phyloP scores from a whole-genome alignment of 2,888 invertebrate genomes.

The Toxonevra muliebris region DNA sequence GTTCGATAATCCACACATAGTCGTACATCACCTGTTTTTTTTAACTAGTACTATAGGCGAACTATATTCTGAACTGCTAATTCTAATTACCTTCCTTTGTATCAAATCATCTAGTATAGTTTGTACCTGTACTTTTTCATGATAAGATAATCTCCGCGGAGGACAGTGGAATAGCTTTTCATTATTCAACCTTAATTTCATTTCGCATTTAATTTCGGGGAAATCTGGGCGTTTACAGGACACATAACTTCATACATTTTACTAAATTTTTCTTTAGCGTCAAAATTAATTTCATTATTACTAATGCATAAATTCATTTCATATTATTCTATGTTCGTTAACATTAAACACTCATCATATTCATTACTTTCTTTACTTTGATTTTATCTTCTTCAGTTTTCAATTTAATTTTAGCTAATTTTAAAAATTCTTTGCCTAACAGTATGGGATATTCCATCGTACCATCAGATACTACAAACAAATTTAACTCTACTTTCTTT shows the following conservation, averaged over 20 bases:
- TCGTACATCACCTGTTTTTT: constrained; percentile 27
- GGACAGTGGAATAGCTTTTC: constrained; percentile 31
- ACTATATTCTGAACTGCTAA: constrained; percentile 12
- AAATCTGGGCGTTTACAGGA: constrained; percentile 22
- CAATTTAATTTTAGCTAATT: neutral
- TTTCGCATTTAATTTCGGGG: constrained; percentile 30
- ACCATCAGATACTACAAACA: neutral
- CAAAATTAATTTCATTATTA: neutral
- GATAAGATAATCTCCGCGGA: constrained; percentile 29
- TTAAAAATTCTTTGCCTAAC: neutral
- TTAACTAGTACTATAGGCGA: constrained; percentile 28
- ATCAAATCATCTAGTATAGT: constrained; percentile 10
- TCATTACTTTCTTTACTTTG: neutral
- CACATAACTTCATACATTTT: too few species aligned
- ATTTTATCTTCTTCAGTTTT: neutral
- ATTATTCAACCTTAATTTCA: constrained; percentile 27
- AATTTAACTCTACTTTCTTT: neutral
- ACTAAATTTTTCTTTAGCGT: neutral
- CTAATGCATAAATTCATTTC: neutral
- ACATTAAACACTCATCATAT: neutral
- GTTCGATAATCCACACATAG: constrained; percentile 28
- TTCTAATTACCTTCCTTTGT: neutral
- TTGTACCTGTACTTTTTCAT: constrained; percentile 23
- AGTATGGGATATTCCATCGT: neutral
- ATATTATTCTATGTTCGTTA: neutral